Conservation (phyloP, 1,140 invertebrate genomes). For the Drosophila paulistorum region DNA sequence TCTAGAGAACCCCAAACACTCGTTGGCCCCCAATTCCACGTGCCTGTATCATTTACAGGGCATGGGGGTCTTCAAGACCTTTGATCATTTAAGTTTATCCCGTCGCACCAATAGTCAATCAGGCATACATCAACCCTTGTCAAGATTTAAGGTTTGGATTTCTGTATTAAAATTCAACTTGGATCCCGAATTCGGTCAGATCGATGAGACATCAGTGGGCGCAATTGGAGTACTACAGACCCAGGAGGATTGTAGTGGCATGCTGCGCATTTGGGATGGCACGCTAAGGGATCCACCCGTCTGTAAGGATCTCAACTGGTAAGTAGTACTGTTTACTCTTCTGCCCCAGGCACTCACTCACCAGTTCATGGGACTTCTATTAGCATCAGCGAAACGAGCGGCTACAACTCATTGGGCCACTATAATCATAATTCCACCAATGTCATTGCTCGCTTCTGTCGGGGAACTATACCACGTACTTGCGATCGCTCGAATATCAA, state of each 20-base stretch:
- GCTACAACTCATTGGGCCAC: conserved; percentile 54
- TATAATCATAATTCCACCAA: conserved; percentile 86
- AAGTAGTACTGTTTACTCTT: conserved; percentile 55
- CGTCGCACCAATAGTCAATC: conserved; percentile 68
- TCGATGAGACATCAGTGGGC: conserved; percentile 84
- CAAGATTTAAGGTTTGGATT: conserved; percentile 92
- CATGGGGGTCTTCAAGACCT: conserved; percentile 79
- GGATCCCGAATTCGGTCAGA: conserved; percentile 77
- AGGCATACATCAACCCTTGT: conserved; percentile 74
- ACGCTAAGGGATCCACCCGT: conserved; percentile 89
- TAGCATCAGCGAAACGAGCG: conserved; percentile 50
- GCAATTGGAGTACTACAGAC: conserved; percentile 84
- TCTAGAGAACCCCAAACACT: conserved; percentile 91
- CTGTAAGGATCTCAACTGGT: conserved; percentile 92
- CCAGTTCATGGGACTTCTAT: background rate
- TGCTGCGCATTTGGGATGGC: conserved; percentile 93
- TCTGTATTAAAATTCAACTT: conserved; percentile 93
- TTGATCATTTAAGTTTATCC: conserved; percentile 77
- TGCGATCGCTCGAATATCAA: conserved; percentile 87
- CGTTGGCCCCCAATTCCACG: conserved; percentile 92
- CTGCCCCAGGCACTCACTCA: no score
- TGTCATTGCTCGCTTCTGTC: conserved; percentile 90
- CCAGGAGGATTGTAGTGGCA: conserved; percentile 90
- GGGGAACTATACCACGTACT: conserved; percentile 89
- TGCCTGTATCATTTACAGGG: conserved; percentile 92